Base-by-base conservation (phyloP, 2,888 invertebrate species). In the Cosmia trapezina region DNA sequence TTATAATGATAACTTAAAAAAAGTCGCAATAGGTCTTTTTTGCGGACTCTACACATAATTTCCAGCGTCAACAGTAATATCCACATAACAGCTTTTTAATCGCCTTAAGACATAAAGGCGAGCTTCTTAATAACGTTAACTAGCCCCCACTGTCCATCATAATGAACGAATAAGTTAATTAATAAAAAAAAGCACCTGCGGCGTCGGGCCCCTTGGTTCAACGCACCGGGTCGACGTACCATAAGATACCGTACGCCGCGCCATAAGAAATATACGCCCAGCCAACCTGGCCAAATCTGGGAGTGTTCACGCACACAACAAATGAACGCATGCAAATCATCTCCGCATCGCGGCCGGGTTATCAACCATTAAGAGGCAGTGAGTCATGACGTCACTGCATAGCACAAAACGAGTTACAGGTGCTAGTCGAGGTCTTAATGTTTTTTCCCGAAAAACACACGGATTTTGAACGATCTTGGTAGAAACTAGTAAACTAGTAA, bases 181-280 rank as follows among this genome's bases (percentile, higher is more conserved):
- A 28, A 90, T 90, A 89, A 91, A 89, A 88, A 94, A 91, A 93
- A 89, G 88, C 91, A 90, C 87, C 80, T 81, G 87, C 87, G 91
- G 90, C 91, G 89, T 87, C 91, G 89, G 91, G 93, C 92, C 91
- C 90, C 94, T 91, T 92, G 89, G 95, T 95, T 95, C 95, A 95
- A 93, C 92, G 95, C 87, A 92, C 94, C 91, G 90, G 95, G 95
- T 95, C 95, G 95, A 84, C 94, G 95, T 91, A 89, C 95, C 92
- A 92, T 86, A 89, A 85, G 91, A 88, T 96, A 95, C 96, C 95
- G 95, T 96, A 95, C 92, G 90, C 83, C 80, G 87, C 88, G 79
- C 93, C 94, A 94, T 94, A 95, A 94, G 95, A 95, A 94, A 93
- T 90, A 89, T 90, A 92, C 91, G 92, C 89, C 88, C 90, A 87